These are phyloP conservation scores for Willisornis vidua DNA, from an alignment of 2,113 vertebrate species.

Conservation along the genomic window DNA sequence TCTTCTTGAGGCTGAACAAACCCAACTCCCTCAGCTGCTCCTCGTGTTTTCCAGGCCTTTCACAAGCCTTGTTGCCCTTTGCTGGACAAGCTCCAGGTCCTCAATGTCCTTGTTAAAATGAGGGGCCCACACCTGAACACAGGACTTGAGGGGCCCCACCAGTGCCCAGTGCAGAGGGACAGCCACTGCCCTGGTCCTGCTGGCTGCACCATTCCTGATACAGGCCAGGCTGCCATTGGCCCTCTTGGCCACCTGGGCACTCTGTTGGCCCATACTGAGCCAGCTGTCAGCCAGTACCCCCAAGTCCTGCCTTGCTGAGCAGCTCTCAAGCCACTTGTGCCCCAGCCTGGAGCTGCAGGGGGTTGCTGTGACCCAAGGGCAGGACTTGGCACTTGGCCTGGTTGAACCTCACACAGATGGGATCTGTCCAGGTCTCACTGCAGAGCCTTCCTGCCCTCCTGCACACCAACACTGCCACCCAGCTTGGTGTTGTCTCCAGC, in stretches of 20 bases:
- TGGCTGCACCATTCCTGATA: not conserved
- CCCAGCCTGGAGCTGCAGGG: not conserved
- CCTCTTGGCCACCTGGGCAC: not conserved
- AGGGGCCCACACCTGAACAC: no score
- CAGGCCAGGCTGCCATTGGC: not conserved
- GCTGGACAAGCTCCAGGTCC: not conserved
- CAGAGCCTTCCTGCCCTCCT: not conserved
- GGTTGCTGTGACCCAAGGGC: not conserved
- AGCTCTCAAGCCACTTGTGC: not conserved
- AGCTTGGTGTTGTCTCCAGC: rapidly evolving
- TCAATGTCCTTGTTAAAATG: not conserved
- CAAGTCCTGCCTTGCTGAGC: not conserved
- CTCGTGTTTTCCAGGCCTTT: not conserved
- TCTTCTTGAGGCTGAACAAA: not conserved
- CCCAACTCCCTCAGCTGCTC: not conserved
- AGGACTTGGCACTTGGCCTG: not conserved
- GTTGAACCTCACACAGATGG: not conserved
- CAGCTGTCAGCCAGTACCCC: not conserved
- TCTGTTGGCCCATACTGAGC: not conserved
- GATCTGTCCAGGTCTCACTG: not conserved
- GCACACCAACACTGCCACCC: not conserved
- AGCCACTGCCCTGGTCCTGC: not conserved
- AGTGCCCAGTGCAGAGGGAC: not conserved
- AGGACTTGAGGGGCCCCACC: not conserved
- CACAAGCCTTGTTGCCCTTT: not conserved